A percentile compares a stretch with the other conserved stretches of the same genome.
phyloP scores from a whole-genome alignment of 2,797 vertebrate genomes.

The Buphagus erythrorhynchus region DNA sequence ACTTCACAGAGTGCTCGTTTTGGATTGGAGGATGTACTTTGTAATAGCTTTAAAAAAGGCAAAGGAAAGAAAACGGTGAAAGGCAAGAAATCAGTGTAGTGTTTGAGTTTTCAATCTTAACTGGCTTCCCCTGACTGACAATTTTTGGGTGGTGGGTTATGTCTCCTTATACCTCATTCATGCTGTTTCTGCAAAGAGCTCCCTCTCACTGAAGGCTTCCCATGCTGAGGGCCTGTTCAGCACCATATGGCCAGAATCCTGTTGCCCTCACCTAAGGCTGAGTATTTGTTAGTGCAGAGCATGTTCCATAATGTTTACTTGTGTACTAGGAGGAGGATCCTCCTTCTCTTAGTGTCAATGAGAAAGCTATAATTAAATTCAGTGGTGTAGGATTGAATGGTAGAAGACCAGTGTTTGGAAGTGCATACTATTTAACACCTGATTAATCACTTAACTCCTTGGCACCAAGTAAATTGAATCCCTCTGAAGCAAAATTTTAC shows the following conservation, averaged over 20 bases:
- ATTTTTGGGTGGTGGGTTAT: not conserved
- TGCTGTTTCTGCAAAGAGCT: not conserved
- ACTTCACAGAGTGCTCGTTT: not conserved
- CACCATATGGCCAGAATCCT: not conserved
- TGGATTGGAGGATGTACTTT: not conserved
- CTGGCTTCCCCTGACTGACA: not conserved
- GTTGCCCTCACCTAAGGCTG: not conserved
- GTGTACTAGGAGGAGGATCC: not conserved
- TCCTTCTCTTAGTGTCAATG: not conserved
- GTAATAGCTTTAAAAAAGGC: not conserved
- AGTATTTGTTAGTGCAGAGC: not conserved
- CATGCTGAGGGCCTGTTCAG: not conserved
- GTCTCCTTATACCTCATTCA: not conserved
- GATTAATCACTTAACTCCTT: slow-evolving; percentile 56
- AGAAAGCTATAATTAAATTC: slow-evolving; percentile 32
- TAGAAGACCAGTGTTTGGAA: not conserved
- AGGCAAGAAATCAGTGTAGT: not conserved
- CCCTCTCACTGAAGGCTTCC: not conserved
- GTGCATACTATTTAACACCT: slow-evolving; percentile 13
- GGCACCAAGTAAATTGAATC: slow-evolving; percentile 40
- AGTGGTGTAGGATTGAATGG: not conserved
- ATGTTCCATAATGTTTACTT: not conserved
- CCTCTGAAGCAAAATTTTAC: slow-evolving; percentile 57
- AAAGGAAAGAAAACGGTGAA: not conserved
- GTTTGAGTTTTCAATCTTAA: not conserved